Percentiles rank a stretch among this genome's conserved stretches.
Conservation (phyloP, 2,797 vertebrate species). For the Loris lydekkerianus region DNA sequence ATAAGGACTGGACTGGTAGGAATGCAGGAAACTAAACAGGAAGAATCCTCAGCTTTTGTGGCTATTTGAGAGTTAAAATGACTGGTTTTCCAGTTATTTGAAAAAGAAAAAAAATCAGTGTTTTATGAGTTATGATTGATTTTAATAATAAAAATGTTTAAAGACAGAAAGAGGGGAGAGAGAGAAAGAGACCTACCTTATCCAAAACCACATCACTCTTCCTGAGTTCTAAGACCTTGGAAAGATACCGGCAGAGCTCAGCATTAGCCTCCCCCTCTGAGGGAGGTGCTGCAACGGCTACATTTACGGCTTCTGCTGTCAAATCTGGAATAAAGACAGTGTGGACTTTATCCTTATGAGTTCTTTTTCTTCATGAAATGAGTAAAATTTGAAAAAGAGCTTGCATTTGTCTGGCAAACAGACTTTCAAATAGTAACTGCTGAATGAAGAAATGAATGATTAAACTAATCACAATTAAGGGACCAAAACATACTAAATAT, state of each 20-base stretch:
- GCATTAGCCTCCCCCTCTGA: slow-evolving; percentile 96
- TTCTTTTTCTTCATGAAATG: neutral
- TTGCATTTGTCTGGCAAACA: neutral
- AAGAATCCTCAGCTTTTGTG: slow-evolving; percentile 11
- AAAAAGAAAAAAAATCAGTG: neutral
- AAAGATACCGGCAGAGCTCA: slow-evolving; percentile 93
- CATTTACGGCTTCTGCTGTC: slow-evolving; percentile 91
- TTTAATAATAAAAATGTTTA: neutral
- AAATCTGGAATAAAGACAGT: slow-evolving; percentile 89
- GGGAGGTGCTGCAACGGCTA: slow-evolving; percentile 95
- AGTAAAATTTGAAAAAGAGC: neutral
- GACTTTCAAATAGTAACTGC: neutral
- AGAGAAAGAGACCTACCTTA: slow-evolving; percentile 90
- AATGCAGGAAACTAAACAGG: neutral
- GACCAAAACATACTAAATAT: neutral
- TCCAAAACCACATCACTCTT: slow-evolving; percentile 93
- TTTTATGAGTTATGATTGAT: slow-evolving; percentile 10
- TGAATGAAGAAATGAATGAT: neutral
- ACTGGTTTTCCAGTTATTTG: slow-evolving; percentile 2
- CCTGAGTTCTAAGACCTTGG: slow-evolving; percentile 93
- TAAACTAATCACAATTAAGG: neutral
- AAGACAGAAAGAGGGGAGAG: fast-evolving
- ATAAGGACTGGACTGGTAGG: neutral
- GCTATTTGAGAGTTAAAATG: neutral
- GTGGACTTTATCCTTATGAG: neutral